These are phyloP conservation scores for Neosilurus mollespiculum DNA, from an alignment of 2,797 vertebrate species.

Conservation along the genomic window DNA sequence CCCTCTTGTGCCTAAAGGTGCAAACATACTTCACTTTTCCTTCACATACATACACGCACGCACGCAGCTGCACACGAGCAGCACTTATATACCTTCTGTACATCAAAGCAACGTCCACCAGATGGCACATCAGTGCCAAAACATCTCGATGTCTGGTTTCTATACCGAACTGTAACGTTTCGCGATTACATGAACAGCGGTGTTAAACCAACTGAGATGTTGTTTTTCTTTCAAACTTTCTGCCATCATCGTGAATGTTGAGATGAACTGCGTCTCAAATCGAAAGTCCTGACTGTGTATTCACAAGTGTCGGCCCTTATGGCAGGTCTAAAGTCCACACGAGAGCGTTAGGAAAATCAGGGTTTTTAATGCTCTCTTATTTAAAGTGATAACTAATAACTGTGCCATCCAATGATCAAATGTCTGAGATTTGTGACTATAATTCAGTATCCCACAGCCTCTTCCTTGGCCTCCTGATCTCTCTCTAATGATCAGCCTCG, in stretches of 20 bases:
- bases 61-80: neutral
- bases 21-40: neutral
- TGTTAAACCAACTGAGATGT: no score
- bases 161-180: neutral
- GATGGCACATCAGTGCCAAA: constrained; percentile 5
- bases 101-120: neutral
- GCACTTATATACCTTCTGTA: neutral
- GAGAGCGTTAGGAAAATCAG: no score
- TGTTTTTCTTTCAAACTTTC: neutral
- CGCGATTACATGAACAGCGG: neutral
- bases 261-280: neutral
- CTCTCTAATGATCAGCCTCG: constrained; percentile 13
- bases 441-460: neutral
- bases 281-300: neutral
- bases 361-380: no score
- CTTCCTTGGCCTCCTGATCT: neutral
- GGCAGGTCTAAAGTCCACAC: no score
- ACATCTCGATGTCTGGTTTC: neutral
- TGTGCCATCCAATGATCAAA: neutral
- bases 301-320: neutral
- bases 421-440: neutral
- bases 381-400: neutral
- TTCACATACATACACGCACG: neutral
- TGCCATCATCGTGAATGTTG: neutral
- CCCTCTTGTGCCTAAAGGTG: neutral